Conservation (phyloP, 2,797 vertebrate genomes). For the Anas acuta region DNA sequence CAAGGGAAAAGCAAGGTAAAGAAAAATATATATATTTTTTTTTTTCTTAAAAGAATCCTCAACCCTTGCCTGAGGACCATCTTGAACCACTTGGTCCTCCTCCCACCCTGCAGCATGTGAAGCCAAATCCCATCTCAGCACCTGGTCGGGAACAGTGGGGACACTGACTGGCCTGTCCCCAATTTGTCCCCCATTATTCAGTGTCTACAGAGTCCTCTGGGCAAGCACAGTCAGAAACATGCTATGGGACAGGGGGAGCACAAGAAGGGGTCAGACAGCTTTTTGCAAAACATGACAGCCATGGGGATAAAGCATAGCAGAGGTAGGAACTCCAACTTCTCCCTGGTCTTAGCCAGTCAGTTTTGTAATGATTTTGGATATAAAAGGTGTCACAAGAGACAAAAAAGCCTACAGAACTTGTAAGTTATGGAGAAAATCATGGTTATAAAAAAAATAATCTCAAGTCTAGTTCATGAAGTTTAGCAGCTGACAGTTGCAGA, state of each 20-base stretch:
- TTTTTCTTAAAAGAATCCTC: neutral
- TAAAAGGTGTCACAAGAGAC: neutral
- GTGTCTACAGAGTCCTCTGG: neutral
- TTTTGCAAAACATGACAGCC: neutral
- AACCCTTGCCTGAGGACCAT: neutral
- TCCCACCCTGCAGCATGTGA: neutral
- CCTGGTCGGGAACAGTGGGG: neutral
- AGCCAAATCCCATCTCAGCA: neutral
- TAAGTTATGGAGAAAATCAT: neutral
- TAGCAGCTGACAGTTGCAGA: neutral
- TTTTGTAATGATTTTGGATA: neutral
- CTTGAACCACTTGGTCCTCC: neutral
- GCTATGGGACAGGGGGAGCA: accelerated
- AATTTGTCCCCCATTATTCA: neutral
- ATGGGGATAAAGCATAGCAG: neutral
- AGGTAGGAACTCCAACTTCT: neutral
- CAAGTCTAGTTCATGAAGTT: neutral
- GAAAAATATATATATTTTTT: neutral
- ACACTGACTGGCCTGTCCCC: neutral
- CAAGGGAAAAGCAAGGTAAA: neutral
- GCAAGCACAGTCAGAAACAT: neutral
- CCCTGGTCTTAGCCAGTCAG: neutral
- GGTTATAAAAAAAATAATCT: neutral
- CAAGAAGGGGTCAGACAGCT: accelerated
- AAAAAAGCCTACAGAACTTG: neutral